Conservation (phyloP, 2,888 invertebrate species). For the Agonopterix heracliana region DNA sequence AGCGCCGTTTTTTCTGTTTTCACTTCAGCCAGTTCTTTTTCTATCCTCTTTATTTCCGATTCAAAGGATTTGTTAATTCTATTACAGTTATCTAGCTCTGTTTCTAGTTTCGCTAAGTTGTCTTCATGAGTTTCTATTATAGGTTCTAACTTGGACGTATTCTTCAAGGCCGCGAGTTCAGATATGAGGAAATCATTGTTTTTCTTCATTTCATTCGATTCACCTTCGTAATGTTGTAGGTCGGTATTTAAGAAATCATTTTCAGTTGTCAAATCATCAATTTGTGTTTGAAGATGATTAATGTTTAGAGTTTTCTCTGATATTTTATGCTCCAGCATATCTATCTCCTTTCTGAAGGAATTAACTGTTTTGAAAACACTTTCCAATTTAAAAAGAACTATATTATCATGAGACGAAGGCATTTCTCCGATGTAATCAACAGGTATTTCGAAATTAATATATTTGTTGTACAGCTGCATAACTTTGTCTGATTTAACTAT, state of each 20-base stretch:
- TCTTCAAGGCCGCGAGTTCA: conserved; percentile 79
- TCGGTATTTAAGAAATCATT: conserved; percentile 68
- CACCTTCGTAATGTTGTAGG: conserved; percentile 75
- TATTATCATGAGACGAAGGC: conserved; percentile 51
- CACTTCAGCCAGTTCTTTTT: conserved; percentile 69
- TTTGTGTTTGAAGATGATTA: conserved; percentile 69
- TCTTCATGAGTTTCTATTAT: conserved; percentile 85
- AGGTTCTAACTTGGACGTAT: conserved; percentile 80
- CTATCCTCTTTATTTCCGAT: conserved; percentile 75
- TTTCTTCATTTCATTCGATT: conserved; percentile 79
- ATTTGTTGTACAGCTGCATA: conserved; percentile 63
- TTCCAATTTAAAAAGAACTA: conserved; percentile 65
- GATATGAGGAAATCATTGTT: conserved; percentile 82
- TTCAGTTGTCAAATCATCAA: conserved; percentile 72
- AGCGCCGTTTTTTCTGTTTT: conserved; percentile 58
- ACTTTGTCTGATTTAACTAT: conserved; percentile 52
- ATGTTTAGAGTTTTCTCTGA: conserved; percentile 73
- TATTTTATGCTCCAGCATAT: conserved; percentile 73
- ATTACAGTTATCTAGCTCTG: conserved; percentile 78
- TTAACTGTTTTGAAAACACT: conserved; percentile 72
- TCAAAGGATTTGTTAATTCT: conserved; percentile 77
- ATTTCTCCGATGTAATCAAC: conserved; percentile 67
- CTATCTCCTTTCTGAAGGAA: conserved; percentile 77
- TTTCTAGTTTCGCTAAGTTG: conserved; percentile 78
- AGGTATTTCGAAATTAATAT: conserved; percentile 66